Evolutionary conservation across 2,113 vertebrate species (phyloP).

Genomic region (Otolemur garnettii): DNA sequence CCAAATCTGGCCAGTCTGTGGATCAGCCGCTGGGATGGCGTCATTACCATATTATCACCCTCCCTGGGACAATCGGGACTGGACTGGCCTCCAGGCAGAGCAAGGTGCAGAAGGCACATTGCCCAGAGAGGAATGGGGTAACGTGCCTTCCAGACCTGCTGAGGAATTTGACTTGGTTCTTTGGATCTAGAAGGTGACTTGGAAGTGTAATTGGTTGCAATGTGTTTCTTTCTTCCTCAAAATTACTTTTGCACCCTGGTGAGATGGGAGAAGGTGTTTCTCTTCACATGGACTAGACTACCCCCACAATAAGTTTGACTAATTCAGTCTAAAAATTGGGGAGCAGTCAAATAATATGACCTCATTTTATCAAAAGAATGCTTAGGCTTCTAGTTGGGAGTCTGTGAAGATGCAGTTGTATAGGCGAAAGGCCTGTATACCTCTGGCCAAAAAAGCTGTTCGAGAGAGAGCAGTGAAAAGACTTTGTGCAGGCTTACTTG

Average conservation of each 20-base stretch:
- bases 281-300: not conserved
- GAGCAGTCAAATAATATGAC: not conserved
- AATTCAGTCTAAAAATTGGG: not conserved
- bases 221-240: conserved; percentile 40
- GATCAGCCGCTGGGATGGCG: not conserved
- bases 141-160: conserved; percentile 30
- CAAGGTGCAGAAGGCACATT: not conserved
- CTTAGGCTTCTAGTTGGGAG: not conserved
- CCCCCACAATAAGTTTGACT: not conserved
- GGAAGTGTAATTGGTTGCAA: conserved; percentile 60
- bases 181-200: conserved; percentile 51
- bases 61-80: not conserved
- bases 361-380: not conserved
- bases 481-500: too few species aligned
- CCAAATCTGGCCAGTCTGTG: not conserved
- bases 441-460: too few species aligned
- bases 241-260: conserved; percentile 54
- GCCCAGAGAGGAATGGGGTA: conserved; percentile 35
- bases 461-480: too few species aligned
- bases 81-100: not conserved
- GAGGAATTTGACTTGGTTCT: conserved; percentile 67
- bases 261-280: conserved; percentile 3
- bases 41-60: not conserved
- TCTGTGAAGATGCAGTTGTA: not conserved
- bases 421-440: too few species aligned